These are phyloP conservation scores for Heterodera carotae DNA, from an alignment of 1,140 invertebrate genomes.

Conservation along the genomic window DNA sequence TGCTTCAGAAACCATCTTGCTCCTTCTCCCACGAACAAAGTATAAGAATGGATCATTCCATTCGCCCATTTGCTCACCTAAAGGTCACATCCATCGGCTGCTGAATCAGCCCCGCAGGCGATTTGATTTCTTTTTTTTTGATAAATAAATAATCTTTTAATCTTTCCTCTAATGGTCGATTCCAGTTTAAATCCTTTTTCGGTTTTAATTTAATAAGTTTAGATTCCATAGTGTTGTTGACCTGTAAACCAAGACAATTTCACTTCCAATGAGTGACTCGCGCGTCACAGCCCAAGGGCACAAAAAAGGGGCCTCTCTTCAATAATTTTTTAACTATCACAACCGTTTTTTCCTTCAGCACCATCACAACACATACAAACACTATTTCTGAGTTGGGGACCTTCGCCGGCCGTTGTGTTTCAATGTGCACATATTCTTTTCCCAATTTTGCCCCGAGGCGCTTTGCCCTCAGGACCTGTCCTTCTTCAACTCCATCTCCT, in stretches of 20 bases:
- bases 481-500: neutral
- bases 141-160: too few relatives aligned
- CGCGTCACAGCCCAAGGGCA: neutral
- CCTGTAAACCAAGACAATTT: neutral
- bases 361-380: neutral
- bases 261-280: too few relatives aligned
- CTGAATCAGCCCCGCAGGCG: neutral
- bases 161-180: too few relatives aligned
- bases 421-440: neutral
- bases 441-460: neutral
- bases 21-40: too few relatives aligned
- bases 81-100: neutral
- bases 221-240: neutral
- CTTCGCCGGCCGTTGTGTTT: neutral
- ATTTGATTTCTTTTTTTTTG: too few relatives aligned
- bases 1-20: neutral
- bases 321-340: neutral
- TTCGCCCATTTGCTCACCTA: neutral
- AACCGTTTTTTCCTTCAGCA: neutral
- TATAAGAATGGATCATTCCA: neutral
- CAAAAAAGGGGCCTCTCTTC: neutral
- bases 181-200: too few relatives aligned
- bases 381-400: neutral
- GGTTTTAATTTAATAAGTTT: neutral
- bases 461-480: conserved; percentile 16